Base-by-base conservation (phyloP, 2,113 vertebrate genomes). In the Okapia johnstoni region DNA sequence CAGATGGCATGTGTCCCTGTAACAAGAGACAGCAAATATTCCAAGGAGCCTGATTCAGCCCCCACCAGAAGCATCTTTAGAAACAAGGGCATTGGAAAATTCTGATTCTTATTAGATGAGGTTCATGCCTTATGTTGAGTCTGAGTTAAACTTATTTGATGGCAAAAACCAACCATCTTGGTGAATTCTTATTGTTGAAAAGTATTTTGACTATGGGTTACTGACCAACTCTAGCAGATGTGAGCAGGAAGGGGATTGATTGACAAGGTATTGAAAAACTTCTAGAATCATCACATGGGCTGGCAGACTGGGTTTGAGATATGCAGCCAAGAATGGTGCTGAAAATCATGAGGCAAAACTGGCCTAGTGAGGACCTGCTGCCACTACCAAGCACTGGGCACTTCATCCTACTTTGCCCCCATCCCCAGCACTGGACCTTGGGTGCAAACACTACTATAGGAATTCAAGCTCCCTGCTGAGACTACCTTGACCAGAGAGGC, bases 21-120 rank as follows among this genome's bases (percentile, higher is more conserved):
- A 25, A 95, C 25, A 81, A 76, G 89, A 93, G 93, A 73, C 33
- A 60, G 54, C n/a, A 90, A 84, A 48, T 90, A 66, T 85, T 88
- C 86, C 70, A 61, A 92, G 93, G 33, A 94, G 81, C 48, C 50
- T 66, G 50, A n/a, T 94, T 96, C 84, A 87, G 58, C 60, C 52
- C 76, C 21, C 30, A 43, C 36, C 73, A 88, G 86, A 83, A 96
- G n/a, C 94, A 84, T 79, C 89, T 84, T 90, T 95, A 97, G 93
- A 96, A 92, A 96, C 48, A 87, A 96, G 43, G 28, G 43, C 63
- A 70, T n/a, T 73, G 88, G 85, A 90, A 97, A 94, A 93, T 76
- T 83, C 93, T 86, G 50, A 70, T 55, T 93, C 97, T 90, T 57
- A 94, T 90, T 57, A 95, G 40, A 86, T 97, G 84, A 54, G 85